Conservation (phyloP, 2,888 invertebrate species). For the Polylopha cassiicola region DNA sequence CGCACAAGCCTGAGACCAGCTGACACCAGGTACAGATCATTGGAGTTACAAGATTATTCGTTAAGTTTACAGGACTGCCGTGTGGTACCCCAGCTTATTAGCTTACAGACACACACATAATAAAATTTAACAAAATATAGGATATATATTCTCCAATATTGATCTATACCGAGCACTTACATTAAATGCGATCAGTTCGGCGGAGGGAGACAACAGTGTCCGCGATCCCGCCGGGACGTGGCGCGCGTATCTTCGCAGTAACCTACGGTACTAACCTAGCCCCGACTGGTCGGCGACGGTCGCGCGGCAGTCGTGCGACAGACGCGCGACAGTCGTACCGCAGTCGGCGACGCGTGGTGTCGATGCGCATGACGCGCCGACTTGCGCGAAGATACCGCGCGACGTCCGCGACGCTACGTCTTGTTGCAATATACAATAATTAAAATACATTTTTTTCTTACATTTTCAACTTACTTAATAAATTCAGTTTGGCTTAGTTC, state of each 20-base stretch:
- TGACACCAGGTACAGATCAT: slow-evolving; percentile 10
- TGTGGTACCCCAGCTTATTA: slow-evolving; percentile 56
- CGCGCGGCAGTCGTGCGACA: slow-evolving; percentile 14
- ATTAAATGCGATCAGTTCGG: slow-evolving; percentile 53
- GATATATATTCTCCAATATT: slow-evolving; percentile 64
- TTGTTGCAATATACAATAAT: slow-evolving; percentile 70
- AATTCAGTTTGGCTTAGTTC: slow-evolving; percentile 78
- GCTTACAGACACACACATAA: slow-evolving; percentile 65
- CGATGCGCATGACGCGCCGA: no score
- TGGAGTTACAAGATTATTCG: slow-evolving; percentile 8
- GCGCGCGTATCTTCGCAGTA: slow-evolving; percentile 29
- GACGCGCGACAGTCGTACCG: neutral
- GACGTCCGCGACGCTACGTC: slow-evolving; percentile 40
- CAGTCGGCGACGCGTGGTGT: slow-evolving; percentile 21
- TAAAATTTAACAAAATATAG: slow-evolving; percentile 76
- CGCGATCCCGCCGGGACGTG: slow-evolving; percentile 35
- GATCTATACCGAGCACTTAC: slow-evolving; percentile 65
- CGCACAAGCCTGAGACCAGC: neutral
- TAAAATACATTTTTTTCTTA: slow-evolving; percentile 76
- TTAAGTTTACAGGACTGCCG: slow-evolving; percentile 30
- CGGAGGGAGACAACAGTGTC: slow-evolving; percentile 68
- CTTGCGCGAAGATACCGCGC: slow-evolving; percentile 22
- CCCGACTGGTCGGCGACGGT: slow-evolving; percentile 26
- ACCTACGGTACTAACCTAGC: slow-evolving; percentile 30
- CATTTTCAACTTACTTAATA: slow-evolving; percentile 77